Evolutionary conservation across 2,113 vertebrate species (phyloP), one percentile per base, ranked within the genome.

Genomic region (Pomatorhinus ruficollis): DNA sequence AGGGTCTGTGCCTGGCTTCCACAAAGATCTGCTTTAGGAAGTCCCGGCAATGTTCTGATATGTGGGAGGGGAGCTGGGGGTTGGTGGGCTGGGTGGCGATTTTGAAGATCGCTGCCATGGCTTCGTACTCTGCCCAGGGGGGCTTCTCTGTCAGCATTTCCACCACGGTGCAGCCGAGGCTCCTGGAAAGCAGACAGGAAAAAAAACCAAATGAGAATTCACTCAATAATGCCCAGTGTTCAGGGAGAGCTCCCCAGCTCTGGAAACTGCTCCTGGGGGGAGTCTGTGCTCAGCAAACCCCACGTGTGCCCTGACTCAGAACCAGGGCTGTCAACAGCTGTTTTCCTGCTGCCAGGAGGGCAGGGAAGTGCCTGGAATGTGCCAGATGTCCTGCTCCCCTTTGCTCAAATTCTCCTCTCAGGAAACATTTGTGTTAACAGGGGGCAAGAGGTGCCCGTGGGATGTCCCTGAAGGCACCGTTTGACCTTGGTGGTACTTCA

Each of bases 141-240:
- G 99, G 99, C 79, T 99, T 99, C 97, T 99, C 99, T 9, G 99
- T 99, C 97, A 99, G 97, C 99, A 99, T 99, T 95, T 99, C 99
- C 82, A 99, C 99, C 94, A 99, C 99, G 4, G 99, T 99, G 91
- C 99, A 99, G 87, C 98, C 99, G 3, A 99, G 98, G 96, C 99
- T 99, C 99, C 99, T 99, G 93, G 19, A 89, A 50, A 95, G 87
- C n/a, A 97, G 50, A 91, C 39, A 5, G 10, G 81, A 5, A 17
- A 45, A 17, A 15, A 39, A 39, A 9, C 5, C 18, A 47, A 20
- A 20, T 95, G 79, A 96, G 95, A 60, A 65, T 4, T 4, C n/a
- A 3, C 18, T 17, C 75, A 22, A 1, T 2, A 21, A 39, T 0
- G 17, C 39, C 10, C 35, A 8, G 23, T 0, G 50, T 4, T 40